These are phyloP conservation scores for Phalloptychus januarius DNA, from an alignment of 2,797 vertebrate genomes.

Conservation along the genomic window DNA sequence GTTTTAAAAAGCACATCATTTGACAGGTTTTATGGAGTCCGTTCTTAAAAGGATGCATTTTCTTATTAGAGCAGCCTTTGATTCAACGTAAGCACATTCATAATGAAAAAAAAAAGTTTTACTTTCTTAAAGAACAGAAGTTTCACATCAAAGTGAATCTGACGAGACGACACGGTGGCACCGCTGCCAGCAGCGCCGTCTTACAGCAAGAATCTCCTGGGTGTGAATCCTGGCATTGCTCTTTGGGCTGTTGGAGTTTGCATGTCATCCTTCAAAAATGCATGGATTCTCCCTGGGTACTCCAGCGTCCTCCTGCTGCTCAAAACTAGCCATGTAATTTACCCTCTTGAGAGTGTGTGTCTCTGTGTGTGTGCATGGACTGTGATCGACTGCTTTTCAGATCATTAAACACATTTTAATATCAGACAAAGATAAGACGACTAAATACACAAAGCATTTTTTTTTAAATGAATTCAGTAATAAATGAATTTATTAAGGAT, in stretches of 20 bases:
- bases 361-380: background rate
- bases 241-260: background rate
- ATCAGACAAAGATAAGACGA: background rate
- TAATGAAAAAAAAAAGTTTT: background rate
- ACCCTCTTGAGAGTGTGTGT: no score
- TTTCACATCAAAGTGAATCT: background rate
- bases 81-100: background rate
- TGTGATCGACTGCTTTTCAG: background rate
- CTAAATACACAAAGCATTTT: background rate
- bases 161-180: background rate
- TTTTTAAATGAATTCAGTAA: background rate
- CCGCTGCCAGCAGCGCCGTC: background rate
- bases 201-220: conserved; percentile 6
- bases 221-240: background rate
- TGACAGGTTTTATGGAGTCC: background rate
- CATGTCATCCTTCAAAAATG: background rate
- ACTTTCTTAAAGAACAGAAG: background rate
- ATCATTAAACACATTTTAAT: background rate
- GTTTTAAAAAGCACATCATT: background rate
- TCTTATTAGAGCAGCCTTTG: background rate
- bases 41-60: background rate
- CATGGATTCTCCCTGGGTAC: background rate
- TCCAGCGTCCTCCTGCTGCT: background rate
- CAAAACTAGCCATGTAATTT: background rate
- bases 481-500: background rate